Percentiles rank a stretch among this genome's conserved stretches.
Conservation (phyloP, 2,888 invertebrate genomes). For the Atrina japonica region DNA sequence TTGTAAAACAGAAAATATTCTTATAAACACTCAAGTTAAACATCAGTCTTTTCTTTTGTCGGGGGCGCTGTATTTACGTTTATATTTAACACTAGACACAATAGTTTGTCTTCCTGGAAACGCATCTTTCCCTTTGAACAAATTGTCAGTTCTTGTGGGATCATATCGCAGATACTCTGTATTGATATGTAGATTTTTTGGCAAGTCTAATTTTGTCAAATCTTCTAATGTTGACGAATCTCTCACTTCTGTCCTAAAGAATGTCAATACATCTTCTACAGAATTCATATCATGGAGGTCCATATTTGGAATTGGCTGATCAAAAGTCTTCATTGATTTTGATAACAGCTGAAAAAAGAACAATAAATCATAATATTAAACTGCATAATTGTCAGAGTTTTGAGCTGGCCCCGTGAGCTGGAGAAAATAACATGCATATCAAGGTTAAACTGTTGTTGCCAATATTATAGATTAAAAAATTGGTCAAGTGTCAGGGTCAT, state of each 20-base stretch:
- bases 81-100: slow-evolving; percentile 90
- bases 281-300: slow-evolving; percentile 88
- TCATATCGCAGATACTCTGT: slow-evolving; percentile 91
- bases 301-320: slow-evolving; percentile 91
- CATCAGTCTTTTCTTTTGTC: slow-evolving; percentile 16
- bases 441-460: no score
- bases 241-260: slow-evolving; percentile 68
- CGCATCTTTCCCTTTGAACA: slow-evolving; percentile 88
- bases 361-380: slow-evolving; percentile 1
- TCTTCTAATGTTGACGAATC: slow-evolving; percentile 72
- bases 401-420: not conserved
- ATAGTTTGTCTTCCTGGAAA: slow-evolving; percentile 92
- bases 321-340: slow-evolving; percentile 87
- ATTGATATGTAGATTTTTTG: slow-evolving; percentile 93
- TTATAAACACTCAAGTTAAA: no score
- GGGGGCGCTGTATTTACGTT: slow-evolving; percentile 86
- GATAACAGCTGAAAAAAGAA: slow-evolving; percentile 83
- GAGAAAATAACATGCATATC: not conserved
- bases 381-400: not conserved
- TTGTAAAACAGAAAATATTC: no score
- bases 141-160: slow-evolving; percentile 87
- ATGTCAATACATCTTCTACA: slow-evolving; percentile 82
- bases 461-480: no score
- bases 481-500: no score
- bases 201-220: slow-evolving; percentile 84